Evolutionary conservation across 2,113 vertebrate species (phyloP).

Genomic region (Ciconia maguari): DNA sequence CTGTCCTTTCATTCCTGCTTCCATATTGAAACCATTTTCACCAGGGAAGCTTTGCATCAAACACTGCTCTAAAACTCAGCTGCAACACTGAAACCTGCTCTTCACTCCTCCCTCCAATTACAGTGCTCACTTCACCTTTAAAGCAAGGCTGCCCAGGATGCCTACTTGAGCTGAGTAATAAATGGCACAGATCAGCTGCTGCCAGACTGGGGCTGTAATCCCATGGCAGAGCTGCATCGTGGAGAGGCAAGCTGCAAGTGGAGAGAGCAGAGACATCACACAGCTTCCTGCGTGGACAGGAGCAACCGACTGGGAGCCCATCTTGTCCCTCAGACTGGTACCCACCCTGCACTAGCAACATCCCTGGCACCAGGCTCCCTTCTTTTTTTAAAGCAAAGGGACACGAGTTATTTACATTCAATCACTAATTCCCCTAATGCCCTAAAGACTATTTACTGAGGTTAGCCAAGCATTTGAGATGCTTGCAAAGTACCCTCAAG

Average conservation of each 20-base stretch:
- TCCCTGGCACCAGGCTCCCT: neutral
- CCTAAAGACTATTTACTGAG: neutral
- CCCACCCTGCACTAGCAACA: neutral
- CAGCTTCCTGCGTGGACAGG: neutral
- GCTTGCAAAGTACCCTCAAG: neutral
- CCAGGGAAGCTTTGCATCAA: neutral
- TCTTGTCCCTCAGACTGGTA: neutral
- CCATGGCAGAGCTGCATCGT: neutral
- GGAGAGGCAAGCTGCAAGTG: neutral
- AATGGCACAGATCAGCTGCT: neutral
- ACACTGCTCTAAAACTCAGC: neutral
- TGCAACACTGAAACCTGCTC: neutral
- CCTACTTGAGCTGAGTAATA: neutral
- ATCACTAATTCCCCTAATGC: neutral
- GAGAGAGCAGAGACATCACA: neutral
- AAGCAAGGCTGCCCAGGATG: neutral
- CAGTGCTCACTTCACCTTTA: neutral
- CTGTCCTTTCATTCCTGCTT: neutral
- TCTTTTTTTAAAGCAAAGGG: neutral
- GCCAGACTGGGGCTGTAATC: neutral
- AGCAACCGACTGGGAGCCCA: neutral
- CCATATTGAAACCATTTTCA: neutral
- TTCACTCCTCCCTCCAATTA: neutral
- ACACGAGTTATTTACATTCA: neutral
- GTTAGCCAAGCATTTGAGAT: neutral